Conservation (phyloP, 1,140 invertebrate species). For the Drosophila willistoni region DNA sequence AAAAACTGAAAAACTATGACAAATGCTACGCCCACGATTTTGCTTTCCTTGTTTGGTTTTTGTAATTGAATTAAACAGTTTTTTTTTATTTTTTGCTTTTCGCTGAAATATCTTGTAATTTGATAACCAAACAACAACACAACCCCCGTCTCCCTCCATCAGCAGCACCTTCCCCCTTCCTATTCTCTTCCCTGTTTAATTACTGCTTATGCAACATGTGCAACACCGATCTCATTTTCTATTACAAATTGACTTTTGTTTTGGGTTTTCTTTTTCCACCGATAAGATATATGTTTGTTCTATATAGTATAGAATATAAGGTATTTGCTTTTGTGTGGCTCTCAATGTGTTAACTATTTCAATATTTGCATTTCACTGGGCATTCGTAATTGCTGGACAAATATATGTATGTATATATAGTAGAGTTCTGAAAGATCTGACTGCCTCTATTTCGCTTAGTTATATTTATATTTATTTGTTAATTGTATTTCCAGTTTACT, state of each 20-base stretch:
- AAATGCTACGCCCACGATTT: conserved; percentile 19
- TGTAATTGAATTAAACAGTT: conserved; percentile 44
- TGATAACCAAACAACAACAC: neutral
- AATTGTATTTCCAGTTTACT: conserved; percentile 45
- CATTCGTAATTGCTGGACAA: conserved; percentile 56
- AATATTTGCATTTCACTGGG: conserved; percentile 58
- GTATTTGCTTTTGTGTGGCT: conserved; percentile 6
- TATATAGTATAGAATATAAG: neutral
- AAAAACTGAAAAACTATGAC: conserved; percentile 34
- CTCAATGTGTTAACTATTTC: conserved; percentile 50
- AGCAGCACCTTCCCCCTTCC: too few species aligned
- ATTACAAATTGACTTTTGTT: conserved; percentile 51
- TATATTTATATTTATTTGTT: conserved; percentile 41
- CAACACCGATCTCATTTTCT: conserved; percentile 6
- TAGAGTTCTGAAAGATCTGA: conserved; percentile 17
- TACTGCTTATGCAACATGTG: conserved; percentile 2
- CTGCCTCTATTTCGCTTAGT: conserved; percentile 13
- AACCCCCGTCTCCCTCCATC: too few species aligned
- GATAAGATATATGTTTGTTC: conserved; percentile 35
- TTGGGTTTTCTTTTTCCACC: conserved; percentile 33
- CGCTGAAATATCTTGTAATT: neutral
- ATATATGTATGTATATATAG: conserved; percentile 24
- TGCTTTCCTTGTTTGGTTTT: neutral
- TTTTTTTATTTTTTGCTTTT: conserved; percentile 15
- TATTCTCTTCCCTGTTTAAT: neutral